Evolutionary conservation across 1,140 invertebrate species (phyloP).

Genomic region (Drosophila bocki): DNA sequence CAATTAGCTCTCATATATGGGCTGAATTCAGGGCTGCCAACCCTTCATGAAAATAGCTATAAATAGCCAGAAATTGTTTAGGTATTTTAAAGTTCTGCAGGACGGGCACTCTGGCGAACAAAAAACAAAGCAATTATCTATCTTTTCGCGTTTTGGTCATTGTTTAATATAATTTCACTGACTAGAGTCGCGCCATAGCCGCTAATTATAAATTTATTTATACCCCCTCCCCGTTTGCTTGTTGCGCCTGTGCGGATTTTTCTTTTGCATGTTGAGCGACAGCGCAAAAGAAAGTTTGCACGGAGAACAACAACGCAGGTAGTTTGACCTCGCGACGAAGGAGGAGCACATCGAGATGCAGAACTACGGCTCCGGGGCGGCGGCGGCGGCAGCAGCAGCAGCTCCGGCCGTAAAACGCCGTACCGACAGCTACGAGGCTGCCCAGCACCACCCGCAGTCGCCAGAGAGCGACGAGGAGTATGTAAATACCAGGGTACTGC

Average conservation of each 20-base stretch:
- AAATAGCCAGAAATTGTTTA: too few relatives aligned
- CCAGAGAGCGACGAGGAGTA: slow-evolving; percentile 79
- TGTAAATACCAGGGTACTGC: slow-evolving; percentile 59
- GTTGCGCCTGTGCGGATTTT: slow-evolving; percentile 65
- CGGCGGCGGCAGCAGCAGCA: slow-evolving; percentile 38
- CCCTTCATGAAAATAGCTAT: too few relatives aligned
- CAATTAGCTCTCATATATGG: too few relatives aligned
- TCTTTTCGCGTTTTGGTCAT: slow-evolving; percentile 35
- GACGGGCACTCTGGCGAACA: neutral
- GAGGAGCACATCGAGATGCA: slow-evolving; percentile 74
- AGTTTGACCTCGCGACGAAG: slow-evolving; percentile 70
- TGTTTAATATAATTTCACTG: slow-evolving; percentile 65
- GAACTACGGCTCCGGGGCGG: slow-evolving; percentile 67
- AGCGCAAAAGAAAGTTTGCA: slow-evolving; percentile 69
- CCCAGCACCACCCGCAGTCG: slow-evolving; percentile 63
- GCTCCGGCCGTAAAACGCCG: slow-evolving; percentile 75
- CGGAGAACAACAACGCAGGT: slow-evolving; percentile 68
- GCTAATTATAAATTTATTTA: slow-evolving; percentile 20
- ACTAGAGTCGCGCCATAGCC: slow-evolving; percentile 35
- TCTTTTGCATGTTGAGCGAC: slow-evolving; percentile 72
- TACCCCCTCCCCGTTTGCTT: slow-evolving; percentile 48
- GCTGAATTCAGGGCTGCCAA: too few relatives aligned
- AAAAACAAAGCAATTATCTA: slow-evolving; percentile 50
- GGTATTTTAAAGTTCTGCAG: too few relatives aligned
- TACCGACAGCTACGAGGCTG: slow-evolving; percentile 75